These are phyloP conservation scores for Ornithoptera alexandrae DNA, from an alignment of 2,888 invertebrate species.

Conservation along the genomic window DNA sequence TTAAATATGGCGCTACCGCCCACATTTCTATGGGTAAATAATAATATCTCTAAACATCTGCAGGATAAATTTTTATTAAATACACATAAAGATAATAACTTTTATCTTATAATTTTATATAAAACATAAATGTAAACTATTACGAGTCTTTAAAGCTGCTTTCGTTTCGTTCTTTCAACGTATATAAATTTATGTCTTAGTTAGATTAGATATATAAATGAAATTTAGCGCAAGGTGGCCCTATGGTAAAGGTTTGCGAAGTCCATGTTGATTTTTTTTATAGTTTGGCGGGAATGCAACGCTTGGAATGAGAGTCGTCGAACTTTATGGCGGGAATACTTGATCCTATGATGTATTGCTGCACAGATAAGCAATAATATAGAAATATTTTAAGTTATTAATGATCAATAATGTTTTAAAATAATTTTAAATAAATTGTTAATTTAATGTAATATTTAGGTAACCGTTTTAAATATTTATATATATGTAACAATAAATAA, in stretches of 20 bases:
- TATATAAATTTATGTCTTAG: background rate
- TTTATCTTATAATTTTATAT: no score
- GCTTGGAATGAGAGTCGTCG: slow-evolving; percentile 55
- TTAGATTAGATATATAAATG: background rate
- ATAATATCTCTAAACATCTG: no score
- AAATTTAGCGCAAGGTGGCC: slow-evolving; percentile 19
- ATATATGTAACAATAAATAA: no score
- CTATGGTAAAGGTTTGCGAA: slow-evolving; percentile 34
- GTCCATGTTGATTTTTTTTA: slow-evolving; percentile 46
- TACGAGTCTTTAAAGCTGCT: background rate
- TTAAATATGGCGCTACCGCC: background rate
- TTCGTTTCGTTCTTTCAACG: background rate
- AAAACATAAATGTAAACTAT: no score
- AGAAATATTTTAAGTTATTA: background rate
- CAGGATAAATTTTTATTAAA: no score
- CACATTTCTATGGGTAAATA: background rate
- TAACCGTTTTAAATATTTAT: no score
- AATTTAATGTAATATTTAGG: background rate
- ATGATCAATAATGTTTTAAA: background rate
- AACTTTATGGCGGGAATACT: slow-evolving; percentile 54
- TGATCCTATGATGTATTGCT: slow-evolving; percentile 34
- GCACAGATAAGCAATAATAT: background rate
- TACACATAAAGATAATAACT: no score
- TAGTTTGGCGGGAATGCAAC: slow-evolving; percentile 48
- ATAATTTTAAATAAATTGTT: background rate